Evolutionary conservation across 1,140 invertebrate genomes (phyloP).

Genomic region (Caenorhabditis inopinata): DNA sequence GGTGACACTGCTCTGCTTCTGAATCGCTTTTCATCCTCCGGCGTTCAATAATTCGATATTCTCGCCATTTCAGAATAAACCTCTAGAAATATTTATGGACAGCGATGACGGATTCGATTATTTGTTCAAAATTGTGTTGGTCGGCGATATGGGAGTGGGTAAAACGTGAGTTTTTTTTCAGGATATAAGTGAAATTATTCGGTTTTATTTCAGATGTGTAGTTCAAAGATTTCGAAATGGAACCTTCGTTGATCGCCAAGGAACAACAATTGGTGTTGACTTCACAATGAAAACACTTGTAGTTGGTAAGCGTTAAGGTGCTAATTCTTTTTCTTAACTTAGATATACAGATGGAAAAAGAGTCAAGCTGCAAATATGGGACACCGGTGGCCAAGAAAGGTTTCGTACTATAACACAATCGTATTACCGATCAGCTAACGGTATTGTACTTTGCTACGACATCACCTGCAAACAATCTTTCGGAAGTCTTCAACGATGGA

Average conservation of each 20-base stretch:
- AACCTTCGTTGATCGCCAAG: slow-evolving; percentile 85
- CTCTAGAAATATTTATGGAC: slow-evolving; percentile 49
- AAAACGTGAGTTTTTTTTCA: slow-evolving; percentile 76
- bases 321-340: not conserved
- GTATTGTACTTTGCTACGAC: slow-evolving; percentile 79
- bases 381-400: slow-evolving; percentile 87
- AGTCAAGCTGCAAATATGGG: slow-evolving; percentile 92
- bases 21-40: slow-evolving; percentile 1
- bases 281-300: slow-evolving; percentile 93
- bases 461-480: slow-evolving; percentile 87
- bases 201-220: slow-evolving; percentile 73
- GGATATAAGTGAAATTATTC: not conserved
- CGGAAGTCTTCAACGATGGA: slow-evolving; percentile 74
- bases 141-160: slow-evolving; percentile 80
- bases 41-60: slow-evolving; percentile 31
- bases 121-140: slow-evolving; percentile 80
- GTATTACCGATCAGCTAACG: slow-evolving; percentile 72
- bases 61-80: not conserved
- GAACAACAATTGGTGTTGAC: slow-evolving; percentile 91
- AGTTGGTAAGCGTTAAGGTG: slow-evolving; percentile 69
- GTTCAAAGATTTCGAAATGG: slow-evolving; percentile 85
- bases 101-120: slow-evolving; percentile 65
- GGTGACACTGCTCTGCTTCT: slow-evolving; percentile 17
- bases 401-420: slow-evolving; percentile 74
- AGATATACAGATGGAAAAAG: slow-evolving; percentile 75